phyloP scores from a whole-genome alignment of 2,888 invertebrate genomes.

The Dynastes grantii region DNA sequence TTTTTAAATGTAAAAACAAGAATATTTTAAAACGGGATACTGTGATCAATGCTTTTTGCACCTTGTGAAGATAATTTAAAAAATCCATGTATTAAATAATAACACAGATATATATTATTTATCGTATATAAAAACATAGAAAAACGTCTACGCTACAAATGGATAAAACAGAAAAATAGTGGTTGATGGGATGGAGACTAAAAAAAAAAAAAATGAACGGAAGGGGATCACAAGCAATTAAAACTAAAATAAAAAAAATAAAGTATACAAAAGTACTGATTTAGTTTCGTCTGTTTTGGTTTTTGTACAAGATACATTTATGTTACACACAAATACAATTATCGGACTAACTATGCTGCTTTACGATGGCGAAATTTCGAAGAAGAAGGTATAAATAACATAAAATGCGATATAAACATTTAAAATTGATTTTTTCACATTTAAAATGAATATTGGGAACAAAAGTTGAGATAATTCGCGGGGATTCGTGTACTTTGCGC shows the following conservation, averaged over 20 bases:
- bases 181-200: neutral
- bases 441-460: no score
- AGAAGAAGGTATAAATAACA: no score
- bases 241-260: neutral
- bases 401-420: no score
- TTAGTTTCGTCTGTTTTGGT: neutral
- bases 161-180: constrained; percentile 18
- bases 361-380: no score
- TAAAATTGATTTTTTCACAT: no score
- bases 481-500: no score
- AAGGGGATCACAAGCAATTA: neutral
- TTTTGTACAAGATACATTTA: constrained; percentile 10
- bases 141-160: constrained; percentile 46
- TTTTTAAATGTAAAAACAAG: no score
- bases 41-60: neutral
- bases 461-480: no score
- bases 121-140: constrained; percentile 40
- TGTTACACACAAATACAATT: constrained; percentile 4
- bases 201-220: neutral
- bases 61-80: neutral
- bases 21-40: neutral
- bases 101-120: constrained; percentile 15
- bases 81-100: constrained; percentile 12
- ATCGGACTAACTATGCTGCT: neutral
- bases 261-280: neutral